phyloP scores from a whole-genome alignment of 2,888 invertebrate species.

The Idaea dimidiata region DNA sequence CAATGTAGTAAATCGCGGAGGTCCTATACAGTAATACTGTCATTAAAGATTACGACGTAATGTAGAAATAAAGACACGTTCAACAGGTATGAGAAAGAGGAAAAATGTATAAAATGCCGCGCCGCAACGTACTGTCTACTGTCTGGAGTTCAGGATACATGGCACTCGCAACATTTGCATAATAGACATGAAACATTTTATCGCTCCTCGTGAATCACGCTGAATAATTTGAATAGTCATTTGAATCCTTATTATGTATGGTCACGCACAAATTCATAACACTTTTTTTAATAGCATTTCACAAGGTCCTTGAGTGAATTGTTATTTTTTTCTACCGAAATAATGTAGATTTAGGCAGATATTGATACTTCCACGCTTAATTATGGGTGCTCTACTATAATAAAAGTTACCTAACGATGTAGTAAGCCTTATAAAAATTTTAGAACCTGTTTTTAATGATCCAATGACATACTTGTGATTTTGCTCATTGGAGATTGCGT shows the following conservation, averaged over 20 bases:
- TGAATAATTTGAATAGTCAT: slow-evolving; percentile 19
- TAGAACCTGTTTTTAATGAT: too few relatives aligned
- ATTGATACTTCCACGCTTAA: neutral
- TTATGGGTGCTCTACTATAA: neutral
- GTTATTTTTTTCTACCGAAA: slow-evolving; percentile 3
- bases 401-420: neutral
- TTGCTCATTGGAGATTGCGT: too few relatives aligned
- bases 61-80: slow-evolving; percentile 20
- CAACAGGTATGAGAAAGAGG: slow-evolving; percentile 33
- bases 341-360: neutral
- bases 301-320: slow-evolving; percentile 12
- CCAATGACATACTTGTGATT: too few relatives aligned
- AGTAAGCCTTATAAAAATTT: too few relatives aligned
- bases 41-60: slow-evolving; percentile 14
- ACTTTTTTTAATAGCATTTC: slow-evolving; percentile 16
- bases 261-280: slow-evolving; percentile 28
- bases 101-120: slow-evolving; percentile 17
- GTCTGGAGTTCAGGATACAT: neutral
- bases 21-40: slow-evolving; percentile 9
- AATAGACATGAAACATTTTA: slow-evolving; percentile 21
- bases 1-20: neutral
- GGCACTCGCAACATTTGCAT: slow-evolving; percentile 20
- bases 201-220: slow-evolving; percentile 15
- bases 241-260: slow-evolving; percentile 25
- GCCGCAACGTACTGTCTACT: neutral